phyloP scores from a whole-genome alignment of 2,888 invertebrate genomes.

The Sesamia inferens region DNA sequence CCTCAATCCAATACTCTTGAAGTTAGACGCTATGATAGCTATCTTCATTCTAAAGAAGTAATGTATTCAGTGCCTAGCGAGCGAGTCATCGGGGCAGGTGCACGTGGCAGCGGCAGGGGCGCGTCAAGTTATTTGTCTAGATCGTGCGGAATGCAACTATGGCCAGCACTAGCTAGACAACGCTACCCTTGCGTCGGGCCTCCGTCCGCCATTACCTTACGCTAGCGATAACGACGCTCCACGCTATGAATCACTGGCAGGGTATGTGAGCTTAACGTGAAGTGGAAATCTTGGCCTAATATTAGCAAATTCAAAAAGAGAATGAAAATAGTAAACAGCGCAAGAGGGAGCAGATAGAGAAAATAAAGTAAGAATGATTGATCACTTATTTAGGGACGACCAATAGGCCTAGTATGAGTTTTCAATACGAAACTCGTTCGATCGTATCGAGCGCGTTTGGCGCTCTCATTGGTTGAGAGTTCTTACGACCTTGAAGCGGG shows the following conservation, averaged over 20 bases:
- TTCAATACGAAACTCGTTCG: no score
- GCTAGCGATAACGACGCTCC: conserved; percentile 33
- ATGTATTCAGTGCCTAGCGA: conserved; percentile 38
- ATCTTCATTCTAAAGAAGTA: conserved; percentile 37
- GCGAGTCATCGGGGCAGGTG: conserved; percentile 12
- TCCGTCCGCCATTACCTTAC: conserved; percentile 36
- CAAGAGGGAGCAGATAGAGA: neutral
- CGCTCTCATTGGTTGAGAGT: no score
- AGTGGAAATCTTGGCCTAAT: conserved; percentile 6
- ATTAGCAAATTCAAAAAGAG: neutral
- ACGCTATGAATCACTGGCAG: conserved; percentile 1
- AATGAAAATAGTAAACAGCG: neutral
- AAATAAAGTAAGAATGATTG: neutral
- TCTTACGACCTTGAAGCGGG: no score
- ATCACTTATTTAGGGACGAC: neutral
- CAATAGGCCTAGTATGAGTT: no score
- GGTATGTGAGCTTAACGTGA: neutral
- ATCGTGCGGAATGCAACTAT: conserved; percentile 68
- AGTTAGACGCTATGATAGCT: conserved; percentile 6
- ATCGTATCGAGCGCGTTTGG: no score
- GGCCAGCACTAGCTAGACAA: conserved; percentile 47
- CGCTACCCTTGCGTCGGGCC: conserved; percentile 16
- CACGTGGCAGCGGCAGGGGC: conserved; percentile 45
- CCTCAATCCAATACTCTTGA: conserved; percentile 32
- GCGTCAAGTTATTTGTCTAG: conserved; percentile 69